phyloP scores from a whole-genome alignment of 2,888 invertebrate species.

The Stictocephala bisonia region DNA sequence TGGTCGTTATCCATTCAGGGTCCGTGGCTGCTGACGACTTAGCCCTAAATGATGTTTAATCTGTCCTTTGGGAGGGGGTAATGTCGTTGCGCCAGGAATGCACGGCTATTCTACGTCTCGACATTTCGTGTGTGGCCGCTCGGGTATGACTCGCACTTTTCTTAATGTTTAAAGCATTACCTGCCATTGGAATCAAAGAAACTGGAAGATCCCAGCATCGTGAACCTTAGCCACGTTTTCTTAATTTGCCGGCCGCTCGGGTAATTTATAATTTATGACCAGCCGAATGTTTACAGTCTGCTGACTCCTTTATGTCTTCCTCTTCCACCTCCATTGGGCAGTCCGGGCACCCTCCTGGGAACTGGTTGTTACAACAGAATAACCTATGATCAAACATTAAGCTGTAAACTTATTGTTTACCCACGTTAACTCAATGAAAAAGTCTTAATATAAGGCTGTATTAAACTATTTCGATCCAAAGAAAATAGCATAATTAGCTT shows the following conservation, averaged over 20 bases:
- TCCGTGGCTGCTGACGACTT: constrained; percentile 2
- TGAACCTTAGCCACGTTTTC: constrained; percentile 40
- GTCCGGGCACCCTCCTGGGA: no score
- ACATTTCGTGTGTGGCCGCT: constrained; percentile 39
- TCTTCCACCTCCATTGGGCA: no score
- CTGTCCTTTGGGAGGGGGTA: constrained; percentile 39
- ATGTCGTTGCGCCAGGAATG: constrained; percentile 40
- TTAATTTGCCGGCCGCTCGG: constrained; percentile 31
- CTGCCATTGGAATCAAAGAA: constrained; percentile 25
- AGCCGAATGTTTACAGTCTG: constrained; percentile 1
- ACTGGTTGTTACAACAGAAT: no score
- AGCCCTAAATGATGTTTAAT: constrained; percentile 45
- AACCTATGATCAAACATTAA: no score
- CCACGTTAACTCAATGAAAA: no score
- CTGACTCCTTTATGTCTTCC: no score
- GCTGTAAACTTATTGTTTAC: no score
- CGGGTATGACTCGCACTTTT: constrained; percentile 45
- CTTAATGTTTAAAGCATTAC: constrained; percentile 46
- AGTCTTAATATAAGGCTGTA: no score
- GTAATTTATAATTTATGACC: constrained; percentile 22
- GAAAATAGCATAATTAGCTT: no score
- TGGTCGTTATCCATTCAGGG: constrained; percentile 29
- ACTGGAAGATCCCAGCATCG: constrained; percentile 29
- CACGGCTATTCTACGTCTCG: constrained; percentile 34
- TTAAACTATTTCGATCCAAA: no score